Evolutionary conservation across 2,888 invertebrate species (phyloP).

Genomic region (Tachina lurida): DNA sequence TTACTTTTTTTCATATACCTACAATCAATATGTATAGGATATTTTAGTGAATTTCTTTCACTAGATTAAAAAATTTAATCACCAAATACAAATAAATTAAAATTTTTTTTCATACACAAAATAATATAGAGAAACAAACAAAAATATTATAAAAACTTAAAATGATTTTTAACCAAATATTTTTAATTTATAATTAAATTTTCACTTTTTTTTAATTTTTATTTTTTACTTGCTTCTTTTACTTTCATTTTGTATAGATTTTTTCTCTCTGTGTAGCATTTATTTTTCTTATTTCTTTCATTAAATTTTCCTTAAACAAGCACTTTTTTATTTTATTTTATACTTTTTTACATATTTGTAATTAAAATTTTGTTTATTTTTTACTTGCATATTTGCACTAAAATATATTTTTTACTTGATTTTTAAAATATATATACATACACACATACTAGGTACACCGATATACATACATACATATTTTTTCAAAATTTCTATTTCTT

Average conservation of each 20-base stretch:
- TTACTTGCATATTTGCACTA: constrained; percentile 15
- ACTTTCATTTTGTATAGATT: constrained; percentile 19
- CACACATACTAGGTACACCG: not conserved
- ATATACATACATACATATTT: not conserved
- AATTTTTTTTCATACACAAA: constrained; percentile 42
- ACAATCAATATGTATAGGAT: not conserved
- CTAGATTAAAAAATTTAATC: constrained; percentile 35
- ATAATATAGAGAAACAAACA: constrained; percentile 28
- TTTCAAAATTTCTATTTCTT: constrained; percentile 15
- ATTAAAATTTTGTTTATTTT: constrained; percentile 36
- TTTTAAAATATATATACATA: not conserved
- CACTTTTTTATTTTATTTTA: constrained; percentile 39
- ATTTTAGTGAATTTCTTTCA: constrained; percentile 37
- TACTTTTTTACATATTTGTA: constrained; percentile 5
- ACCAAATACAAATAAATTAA: constrained; percentile 37
- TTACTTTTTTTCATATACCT: constrained; percentile 9
- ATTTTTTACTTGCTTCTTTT: constrained; percentile 9
- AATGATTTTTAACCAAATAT: constrained; percentile 34
- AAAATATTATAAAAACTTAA: constrained; percentile 32
- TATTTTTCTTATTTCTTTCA: constrained; percentile 42
- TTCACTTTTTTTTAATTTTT: constrained; percentile 6
- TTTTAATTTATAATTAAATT: constrained; percentile 16
- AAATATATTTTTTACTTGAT: not conserved
- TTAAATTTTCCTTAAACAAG: constrained; percentile 22
- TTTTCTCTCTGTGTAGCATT: constrained; percentile 53